Conservation (phyloP, 2,888 invertebrate genomes). For the Cyclophora albipunctata region DNA sequence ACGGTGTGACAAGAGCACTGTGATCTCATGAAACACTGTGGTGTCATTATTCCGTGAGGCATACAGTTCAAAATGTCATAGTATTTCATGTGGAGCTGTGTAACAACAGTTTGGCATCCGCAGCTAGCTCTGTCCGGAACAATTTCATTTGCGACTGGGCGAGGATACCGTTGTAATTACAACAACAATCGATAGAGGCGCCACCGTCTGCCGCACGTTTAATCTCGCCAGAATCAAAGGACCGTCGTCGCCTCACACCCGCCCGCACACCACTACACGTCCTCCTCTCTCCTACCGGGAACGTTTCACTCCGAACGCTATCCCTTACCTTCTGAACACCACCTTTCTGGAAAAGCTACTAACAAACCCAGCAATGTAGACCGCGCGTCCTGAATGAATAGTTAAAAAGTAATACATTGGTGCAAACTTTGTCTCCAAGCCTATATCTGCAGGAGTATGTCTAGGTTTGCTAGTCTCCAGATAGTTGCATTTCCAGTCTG, state of each 20-base stretch:
- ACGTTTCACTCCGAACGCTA: constrained; percentile 7
- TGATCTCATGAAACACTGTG: constrained; percentile 6
- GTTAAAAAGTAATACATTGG: constrained; percentile 41
- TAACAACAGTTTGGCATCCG: constrained; percentile 63
- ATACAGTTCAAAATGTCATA: constrained; percentile 44
- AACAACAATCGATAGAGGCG: constrained; percentile 76
- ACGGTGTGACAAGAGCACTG: constrained; percentile 23
- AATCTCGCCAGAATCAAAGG: constrained; percentile 74
- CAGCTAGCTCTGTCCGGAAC: constrained; percentile 70
- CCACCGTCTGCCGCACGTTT: constrained; percentile 76
- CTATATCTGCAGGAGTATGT: constrained; percentile 63
- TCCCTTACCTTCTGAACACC: constrained; percentile 30
- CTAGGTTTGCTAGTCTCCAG: constrained; percentile 62
- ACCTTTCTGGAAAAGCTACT: background rate
- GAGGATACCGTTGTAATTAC: constrained; percentile 75
- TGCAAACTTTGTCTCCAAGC: constrained; percentile 64
- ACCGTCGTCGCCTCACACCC: constrained; percentile 70
- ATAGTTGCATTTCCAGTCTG: constrained; percentile 69
- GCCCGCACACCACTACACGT: constrained; percentile 41
- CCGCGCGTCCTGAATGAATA: constrained; percentile 18
- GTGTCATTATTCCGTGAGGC: constrained; percentile 24
- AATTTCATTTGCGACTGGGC: constrained; percentile 76
- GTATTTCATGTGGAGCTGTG: constrained; percentile 35
- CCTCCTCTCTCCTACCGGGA: constrained; percentile 17
- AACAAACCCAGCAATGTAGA: constrained; percentile 31